These are phyloP conservation scores for Engystomops pustulosus DNA, from an alignment of 2,113 vertebrate species.

Conservation along the genomic window DNA sequence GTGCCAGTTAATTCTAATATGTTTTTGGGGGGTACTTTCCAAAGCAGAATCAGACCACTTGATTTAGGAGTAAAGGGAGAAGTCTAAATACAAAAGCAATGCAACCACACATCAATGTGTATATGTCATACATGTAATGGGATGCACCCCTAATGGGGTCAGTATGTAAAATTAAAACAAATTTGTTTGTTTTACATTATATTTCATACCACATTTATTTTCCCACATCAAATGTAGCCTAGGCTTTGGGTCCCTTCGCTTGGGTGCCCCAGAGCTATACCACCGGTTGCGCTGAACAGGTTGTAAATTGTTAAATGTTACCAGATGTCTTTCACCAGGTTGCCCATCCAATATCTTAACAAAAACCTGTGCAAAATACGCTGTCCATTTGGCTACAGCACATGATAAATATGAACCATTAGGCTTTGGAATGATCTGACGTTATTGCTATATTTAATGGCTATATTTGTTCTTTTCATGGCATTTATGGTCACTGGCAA, in stretches of 20 bases:
- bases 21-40: no score
- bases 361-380: conserved; percentile 40
- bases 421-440: conserved; percentile 54
- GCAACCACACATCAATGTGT: not conserved
- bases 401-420: conserved; percentile 60
- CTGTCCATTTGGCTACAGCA: conserved; percentile 54
- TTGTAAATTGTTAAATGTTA: not conserved
- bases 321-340: conserved; percentile 19
- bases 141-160: not conserved
- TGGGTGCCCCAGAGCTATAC: not conserved
- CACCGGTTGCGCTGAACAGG: not conserved
- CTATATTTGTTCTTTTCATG: conserved; percentile 58
- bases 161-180: not conserved
- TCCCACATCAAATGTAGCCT: not conserved
- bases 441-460: conserved; percentile 58
- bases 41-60: no score
- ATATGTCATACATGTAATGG: not conserved
- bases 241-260: not conserved
- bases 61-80: not conserved
- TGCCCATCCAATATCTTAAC: conserved; percentile 12
- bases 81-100: not conserved
- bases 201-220: not conserved
- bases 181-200: not conserved
- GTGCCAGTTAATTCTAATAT: no score
- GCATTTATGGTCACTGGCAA: conserved; percentile 57